Conservation (phyloP, 2,888 invertebrate genomes). For the Volucella bombylans region DNA sequence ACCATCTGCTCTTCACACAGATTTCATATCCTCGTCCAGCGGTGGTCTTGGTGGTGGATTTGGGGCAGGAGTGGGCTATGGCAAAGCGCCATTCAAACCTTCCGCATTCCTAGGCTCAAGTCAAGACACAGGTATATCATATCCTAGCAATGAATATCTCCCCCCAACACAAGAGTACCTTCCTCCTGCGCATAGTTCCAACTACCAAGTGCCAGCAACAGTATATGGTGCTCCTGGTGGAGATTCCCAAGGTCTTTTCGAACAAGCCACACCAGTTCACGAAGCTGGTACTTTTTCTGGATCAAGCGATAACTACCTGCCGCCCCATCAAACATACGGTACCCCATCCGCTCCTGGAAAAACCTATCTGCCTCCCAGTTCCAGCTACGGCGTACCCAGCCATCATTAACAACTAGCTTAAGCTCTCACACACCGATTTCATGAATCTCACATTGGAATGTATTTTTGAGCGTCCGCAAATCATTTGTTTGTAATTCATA, state of each 20-base stretch:
- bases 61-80: conserved; percentile 52
- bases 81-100: conserved; percentile 80
- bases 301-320: conserved; percentile 50
- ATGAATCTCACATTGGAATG: conserved; percentile 27
- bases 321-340: conserved; percentile 58
- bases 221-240: conserved; percentile 66
- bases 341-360: conserved; percentile 58
- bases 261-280: conserved; percentile 57
- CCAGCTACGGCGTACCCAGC: conserved; percentile 64
- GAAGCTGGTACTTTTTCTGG: conserved; percentile 46
- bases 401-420: conserved; percentile 51
- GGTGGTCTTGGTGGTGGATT: conserved; percentile 55
- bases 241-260: conserved; percentile 32
- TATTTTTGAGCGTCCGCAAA: conserved; percentile 5
- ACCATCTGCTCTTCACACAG: conserved; percentile 78
- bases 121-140: conserved; percentile 76
- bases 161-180: conserved; percentile 60
- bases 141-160: conserved; percentile 56
- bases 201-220: conserved; percentile 57
- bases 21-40: conserved; percentile 71
- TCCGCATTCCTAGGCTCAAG: conserved; percentile 80
- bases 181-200: conserved; percentile 32
- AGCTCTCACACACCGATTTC: conserved; percentile 41
- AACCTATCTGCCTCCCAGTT: conserved; percentile 59
- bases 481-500: conserved; percentile 60